Evolutionary conservation across 2,797 vertebrate species (phyloP).

Genomic region (Sebastes aleutianus): DNA sequence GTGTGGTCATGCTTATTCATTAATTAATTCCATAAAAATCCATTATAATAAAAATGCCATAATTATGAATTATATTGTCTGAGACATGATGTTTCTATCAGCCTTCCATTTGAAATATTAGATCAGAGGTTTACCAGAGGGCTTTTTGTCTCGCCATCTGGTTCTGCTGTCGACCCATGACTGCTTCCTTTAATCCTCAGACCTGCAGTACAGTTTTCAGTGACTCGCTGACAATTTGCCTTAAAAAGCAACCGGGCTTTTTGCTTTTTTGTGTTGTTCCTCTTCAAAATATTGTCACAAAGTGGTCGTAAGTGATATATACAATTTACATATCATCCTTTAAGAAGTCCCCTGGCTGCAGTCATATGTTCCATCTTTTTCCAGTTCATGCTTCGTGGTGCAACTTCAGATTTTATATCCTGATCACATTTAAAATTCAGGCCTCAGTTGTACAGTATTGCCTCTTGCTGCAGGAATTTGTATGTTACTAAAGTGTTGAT

Average conservation of each 20-base stretch:
- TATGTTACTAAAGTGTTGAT: background rate
- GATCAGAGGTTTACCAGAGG: conserved; percentile 63
- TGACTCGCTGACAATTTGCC: background rate
- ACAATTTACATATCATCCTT: background rate
- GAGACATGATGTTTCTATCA: conserved; percentile 50
- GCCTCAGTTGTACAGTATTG: background rate
- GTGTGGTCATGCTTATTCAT: conserved; percentile 22
- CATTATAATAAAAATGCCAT: conserved; percentile 32
- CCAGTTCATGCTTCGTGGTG: background rate
- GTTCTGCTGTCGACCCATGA: conserved; percentile 46
- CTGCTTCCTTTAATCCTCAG: conserved; percentile 15
- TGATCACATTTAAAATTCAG: background rate
- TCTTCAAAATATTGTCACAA: background rate
- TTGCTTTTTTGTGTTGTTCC: background rate
- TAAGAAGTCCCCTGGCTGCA: background rate
- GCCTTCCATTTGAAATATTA: conserved; percentile 65
- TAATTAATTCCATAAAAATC: conserved; percentile 25
- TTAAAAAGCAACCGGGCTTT: background rate
- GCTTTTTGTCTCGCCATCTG: conserved; percentile 60
- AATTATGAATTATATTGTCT: conserved; percentile 32
- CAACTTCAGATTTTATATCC: background rate
- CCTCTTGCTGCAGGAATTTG: background rate
- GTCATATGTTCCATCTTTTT: background rate
- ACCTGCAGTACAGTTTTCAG: background rate
- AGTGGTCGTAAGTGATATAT: background rate